A percentile compares a stretch with the other conserved stretches of the same genome.
phyloP scores from a whole-genome alignment of 2,888 invertebrate genomes.

The Xestia c-nigrum region DNA sequence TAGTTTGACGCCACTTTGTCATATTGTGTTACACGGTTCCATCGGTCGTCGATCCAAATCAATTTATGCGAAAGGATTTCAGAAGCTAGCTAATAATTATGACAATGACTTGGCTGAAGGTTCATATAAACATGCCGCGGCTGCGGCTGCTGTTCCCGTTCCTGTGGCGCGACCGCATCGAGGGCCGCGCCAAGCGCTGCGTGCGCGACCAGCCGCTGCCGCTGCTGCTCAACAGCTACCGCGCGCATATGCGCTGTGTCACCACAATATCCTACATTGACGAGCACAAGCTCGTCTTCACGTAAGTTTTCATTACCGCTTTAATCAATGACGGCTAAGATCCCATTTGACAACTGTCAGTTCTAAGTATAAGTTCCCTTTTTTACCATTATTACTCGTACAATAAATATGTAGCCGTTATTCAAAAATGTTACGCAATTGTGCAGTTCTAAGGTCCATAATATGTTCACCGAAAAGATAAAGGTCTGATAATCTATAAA shows the following conservation, averaged over 20 bases:
- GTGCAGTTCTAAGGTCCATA: too few species aligned
- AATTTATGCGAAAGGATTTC: background rate
- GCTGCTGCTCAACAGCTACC: constrained; percentile 92
- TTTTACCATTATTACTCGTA: too few species aligned
- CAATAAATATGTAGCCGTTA: too few species aligned
- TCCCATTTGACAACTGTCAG: too few species aligned
- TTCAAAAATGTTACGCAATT: too few species aligned
- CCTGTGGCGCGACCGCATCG: constrained; percentile 92
- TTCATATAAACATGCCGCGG: constrained; percentile 91
- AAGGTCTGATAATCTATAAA: too few species aligned
- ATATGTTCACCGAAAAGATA: too few species aligned
- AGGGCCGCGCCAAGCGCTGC: constrained; percentile 93
- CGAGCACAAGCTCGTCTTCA: constrained; percentile 92
- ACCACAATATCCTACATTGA: constrained; percentile 93
- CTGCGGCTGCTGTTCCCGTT: constrained; percentile 93
- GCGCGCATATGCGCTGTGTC: constrained; percentile 93
- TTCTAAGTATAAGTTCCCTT: too few species aligned
- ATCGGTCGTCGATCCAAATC: background rate
- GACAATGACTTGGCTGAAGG: constrained; percentile 67
- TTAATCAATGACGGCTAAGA: background rate
- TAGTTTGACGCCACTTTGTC: background rate
- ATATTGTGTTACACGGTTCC: background rate
- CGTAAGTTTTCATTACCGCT: constrained; percentile 81
- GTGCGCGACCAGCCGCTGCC: constrained; percentile 91
- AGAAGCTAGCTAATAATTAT: constrained; percentile 7